Conservation (phyloP, 1,140 invertebrate genomes). For the Steinernema feltiae region DNA sequence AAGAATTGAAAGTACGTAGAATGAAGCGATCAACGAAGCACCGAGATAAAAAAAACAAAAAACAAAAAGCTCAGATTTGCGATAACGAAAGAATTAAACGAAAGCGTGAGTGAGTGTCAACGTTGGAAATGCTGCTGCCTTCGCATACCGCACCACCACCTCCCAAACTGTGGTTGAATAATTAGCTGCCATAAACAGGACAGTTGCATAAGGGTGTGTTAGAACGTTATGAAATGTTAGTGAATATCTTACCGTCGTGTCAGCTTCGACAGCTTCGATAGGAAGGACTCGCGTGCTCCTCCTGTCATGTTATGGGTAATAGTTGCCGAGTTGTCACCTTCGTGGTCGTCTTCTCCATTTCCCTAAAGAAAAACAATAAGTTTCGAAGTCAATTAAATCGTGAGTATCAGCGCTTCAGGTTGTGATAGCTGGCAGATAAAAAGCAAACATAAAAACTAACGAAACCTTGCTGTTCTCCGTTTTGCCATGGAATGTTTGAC, state of each 20-base stretch:
- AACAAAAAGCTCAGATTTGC: no score
- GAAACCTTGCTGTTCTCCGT: constrained; percentile 53
- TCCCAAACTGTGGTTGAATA: neutral
- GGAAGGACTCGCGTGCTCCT: constrained; percentile 46
- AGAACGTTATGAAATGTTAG: neutral
- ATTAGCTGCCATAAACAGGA: neutral
- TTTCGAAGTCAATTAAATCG: neutral
- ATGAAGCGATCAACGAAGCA: neutral
- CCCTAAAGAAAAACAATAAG: constrained; percentile 28
- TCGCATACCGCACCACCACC: neutral
- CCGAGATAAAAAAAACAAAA: neutral
- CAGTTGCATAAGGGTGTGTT: neutral
- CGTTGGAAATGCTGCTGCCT: neutral
- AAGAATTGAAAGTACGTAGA: neutral
- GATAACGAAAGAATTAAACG: neutral
- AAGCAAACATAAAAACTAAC: constrained; percentile 18
- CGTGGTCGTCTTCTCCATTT: constrained; percentile 45
- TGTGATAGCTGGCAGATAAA: neutral
- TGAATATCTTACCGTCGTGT: constrained; percentile 46
- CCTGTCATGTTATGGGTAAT: constrained; percentile 16
- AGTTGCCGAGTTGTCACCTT: constrained; percentile 29
- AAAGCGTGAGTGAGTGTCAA: neutral
- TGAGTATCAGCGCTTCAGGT: neutral
- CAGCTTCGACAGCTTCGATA: constrained; percentile 54
- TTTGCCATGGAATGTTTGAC: constrained; percentile 57